Conservation (phyloP, 1,140 invertebrate genomes). For the Heliothis virescens region DNA sequence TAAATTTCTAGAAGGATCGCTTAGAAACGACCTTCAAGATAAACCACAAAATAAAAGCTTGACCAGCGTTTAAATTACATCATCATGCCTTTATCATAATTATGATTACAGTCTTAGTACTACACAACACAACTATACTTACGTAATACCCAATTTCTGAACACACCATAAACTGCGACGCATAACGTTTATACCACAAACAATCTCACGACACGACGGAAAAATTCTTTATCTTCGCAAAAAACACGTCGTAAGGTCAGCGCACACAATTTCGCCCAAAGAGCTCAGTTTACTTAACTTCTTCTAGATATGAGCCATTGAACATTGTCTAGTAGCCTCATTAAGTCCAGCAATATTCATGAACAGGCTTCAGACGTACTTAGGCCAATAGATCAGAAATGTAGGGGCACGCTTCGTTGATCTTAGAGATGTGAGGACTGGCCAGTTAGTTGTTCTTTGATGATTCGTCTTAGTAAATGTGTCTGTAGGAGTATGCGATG, state of each 20-base stretch:
- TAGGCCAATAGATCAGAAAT: slow-evolving; percentile 6
- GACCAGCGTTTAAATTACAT: too few species aligned
- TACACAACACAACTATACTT: too few species aligned
- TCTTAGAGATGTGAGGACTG: neutral
- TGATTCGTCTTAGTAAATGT: neutral
- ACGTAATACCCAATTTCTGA: neutral
- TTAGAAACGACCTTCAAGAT: too few species aligned
- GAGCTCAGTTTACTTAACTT: neutral
- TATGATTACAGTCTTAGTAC: too few species aligned
- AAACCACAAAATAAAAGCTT: too few species aligned
- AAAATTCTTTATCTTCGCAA: neutral
- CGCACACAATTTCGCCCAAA: neutral
- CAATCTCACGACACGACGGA: neutral
- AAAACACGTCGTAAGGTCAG: neutral
- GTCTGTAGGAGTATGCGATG: neutral
- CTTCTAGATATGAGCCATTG: neutral
- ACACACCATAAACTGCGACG: neutral
- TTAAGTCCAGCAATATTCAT: slow-evolving; percentile 23
- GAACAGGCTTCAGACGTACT: slow-evolving; percentile 3
- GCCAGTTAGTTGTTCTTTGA: neutral
- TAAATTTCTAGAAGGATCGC: too few species aligned
- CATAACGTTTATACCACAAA: neutral
- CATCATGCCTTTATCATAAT: too few species aligned
- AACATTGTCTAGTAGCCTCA: neutral
- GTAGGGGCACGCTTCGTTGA: neutral